Evolutionary conservation across 2,113 vertebrate genomes (phyloP), one percentile per base, ranked within the genome.

Genomic region (Nanger granti): DNA sequence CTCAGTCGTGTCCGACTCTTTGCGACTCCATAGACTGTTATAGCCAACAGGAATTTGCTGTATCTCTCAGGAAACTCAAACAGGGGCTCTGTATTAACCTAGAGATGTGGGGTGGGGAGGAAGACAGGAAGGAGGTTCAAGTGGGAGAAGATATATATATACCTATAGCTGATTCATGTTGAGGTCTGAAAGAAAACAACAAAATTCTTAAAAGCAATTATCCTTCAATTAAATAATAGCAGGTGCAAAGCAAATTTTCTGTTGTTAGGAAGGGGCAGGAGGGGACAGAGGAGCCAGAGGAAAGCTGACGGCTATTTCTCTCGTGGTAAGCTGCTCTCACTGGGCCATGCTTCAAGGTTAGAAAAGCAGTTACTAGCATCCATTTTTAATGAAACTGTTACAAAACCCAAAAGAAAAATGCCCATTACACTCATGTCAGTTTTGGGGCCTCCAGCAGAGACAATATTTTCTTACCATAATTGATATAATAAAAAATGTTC

Each of bases 221-320:
- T n/a, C n/a, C n/a, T n/a, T n/a, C n/a, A n/a, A n/a, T n/a, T n/a
- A n/a, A n/a, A n/a, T n/a, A n/a, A n/a, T n/a, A 99, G 98, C 99
- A 99, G 99, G 97, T 96, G 96, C 97, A 98, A 95, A 97, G 89
- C 79, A 98, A 98, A 98, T 97, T 91, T 97, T 89, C 76, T 97
- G 82, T 22, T 95, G 93, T 94, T 98, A 93, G 96, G 97, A 94
- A 97, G 97, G 82, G 89, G 82, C 89, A 57, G 83, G 92, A 83
- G 97, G 98, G 93, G 91, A 97, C 96, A 57, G 31, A 66, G 94
- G 93, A 93, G 93, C 82, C 93, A 92, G 93, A 96, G 97, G 87
- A 98, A 98, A 96, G 34, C 94, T 15, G 97, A 97, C 95, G 47
- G 98, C 92, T 37, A 10, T 86, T 83, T 96, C 94, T 57, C 73